phyloP scores from a whole-genome alignment of 2,113 vertebrate species.

The Oreochromis spilurus region DNA sequence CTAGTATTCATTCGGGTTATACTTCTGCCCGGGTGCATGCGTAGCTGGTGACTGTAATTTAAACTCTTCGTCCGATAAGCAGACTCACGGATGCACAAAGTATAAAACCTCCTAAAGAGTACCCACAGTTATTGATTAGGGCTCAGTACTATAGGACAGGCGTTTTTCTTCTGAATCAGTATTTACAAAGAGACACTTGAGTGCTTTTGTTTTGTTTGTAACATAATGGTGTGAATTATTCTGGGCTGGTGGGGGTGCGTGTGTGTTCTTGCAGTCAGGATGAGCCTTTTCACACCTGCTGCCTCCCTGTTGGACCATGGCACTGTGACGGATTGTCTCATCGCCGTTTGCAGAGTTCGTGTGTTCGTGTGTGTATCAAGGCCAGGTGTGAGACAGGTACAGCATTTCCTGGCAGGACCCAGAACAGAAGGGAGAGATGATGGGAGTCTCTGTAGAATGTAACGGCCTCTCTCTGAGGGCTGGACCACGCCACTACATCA shows the following conservation, averaged over 20 bases:
- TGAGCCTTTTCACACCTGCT: conserved; percentile 64
- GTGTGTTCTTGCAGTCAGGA: conserved; percentile 20
- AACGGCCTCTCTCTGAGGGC: conserved; percentile 17
- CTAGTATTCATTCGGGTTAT: background rate
- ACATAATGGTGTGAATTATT: conserved; percentile 63
- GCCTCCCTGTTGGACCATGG: conserved; percentile 35
- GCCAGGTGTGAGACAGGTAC: conserved; percentile 50
- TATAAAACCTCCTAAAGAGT: background rate
- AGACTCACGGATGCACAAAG: background rate
- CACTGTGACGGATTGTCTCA: conserved; percentile 33
- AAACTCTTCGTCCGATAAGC: background rate
- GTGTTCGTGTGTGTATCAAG: background rate
- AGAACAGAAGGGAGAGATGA: conserved; percentile 6
- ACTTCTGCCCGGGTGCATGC: background rate
- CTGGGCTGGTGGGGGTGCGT: conserved; percentile 3
- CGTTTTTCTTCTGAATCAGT: background rate
- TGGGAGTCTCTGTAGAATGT: conserved; percentile 20
- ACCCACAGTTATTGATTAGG: background rate
- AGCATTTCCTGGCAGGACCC: background rate
- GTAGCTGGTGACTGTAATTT: background rate
- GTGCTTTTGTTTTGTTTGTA: background rate
- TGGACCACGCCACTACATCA: conserved; percentile 16
- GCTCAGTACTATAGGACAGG: background rate
- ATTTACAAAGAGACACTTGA: background rate
- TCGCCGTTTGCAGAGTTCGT: background rate